phyloP scores from a whole-genome alignment of 2,797 vertebrate species.

The Lycodopsis pacificus region DNA sequence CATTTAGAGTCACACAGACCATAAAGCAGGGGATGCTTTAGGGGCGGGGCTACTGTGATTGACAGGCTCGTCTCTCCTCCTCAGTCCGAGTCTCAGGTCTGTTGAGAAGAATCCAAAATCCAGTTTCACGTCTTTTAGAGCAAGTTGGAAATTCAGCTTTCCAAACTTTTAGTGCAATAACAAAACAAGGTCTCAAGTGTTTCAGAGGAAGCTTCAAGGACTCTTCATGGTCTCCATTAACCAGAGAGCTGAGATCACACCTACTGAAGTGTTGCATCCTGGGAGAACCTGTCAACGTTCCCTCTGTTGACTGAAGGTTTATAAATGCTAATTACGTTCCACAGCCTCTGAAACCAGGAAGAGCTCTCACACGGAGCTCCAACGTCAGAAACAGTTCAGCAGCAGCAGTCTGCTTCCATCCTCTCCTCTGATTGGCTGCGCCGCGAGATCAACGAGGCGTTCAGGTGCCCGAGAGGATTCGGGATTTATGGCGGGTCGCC shows the following conservation, averaged over 20 bases:
- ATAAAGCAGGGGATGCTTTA: too few relatives aligned
- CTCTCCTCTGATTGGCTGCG: conserved; percentile 42
- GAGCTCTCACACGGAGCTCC: conserved; percentile 26
- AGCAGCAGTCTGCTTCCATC: conserved; percentile 54
- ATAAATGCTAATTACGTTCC: conserved; percentile 21
- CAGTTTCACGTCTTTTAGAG: background rate
- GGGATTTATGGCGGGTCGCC: conserved; percentile 42
- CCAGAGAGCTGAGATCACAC: background rate
- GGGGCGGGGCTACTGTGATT: too few relatives aligned
- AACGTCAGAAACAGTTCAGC: conserved; percentile 19
- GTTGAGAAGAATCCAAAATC: background rate
- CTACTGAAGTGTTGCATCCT: background rate
- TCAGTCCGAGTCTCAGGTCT: background rate
- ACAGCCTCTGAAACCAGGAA: conserved; percentile 19
- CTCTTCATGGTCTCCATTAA: background rate
- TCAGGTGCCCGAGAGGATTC: conserved; percentile 53
- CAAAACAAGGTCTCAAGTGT: background rate
- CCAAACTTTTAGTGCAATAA: background rate
- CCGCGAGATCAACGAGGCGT: conserved; percentile 53
- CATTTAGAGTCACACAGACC: too few relatives aligned
- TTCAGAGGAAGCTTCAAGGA: background rate
- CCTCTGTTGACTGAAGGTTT: conserved; percentile 5
- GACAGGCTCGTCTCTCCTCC: too few relatives aligned
- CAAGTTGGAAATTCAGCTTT: background rate
- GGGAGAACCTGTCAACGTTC: conserved; percentile 8